These are phyloP conservation scores for Rhodophaea formosa DNA, from an alignment of 2,888 invertebrate species.

Conservation along the genomic window DNA sequence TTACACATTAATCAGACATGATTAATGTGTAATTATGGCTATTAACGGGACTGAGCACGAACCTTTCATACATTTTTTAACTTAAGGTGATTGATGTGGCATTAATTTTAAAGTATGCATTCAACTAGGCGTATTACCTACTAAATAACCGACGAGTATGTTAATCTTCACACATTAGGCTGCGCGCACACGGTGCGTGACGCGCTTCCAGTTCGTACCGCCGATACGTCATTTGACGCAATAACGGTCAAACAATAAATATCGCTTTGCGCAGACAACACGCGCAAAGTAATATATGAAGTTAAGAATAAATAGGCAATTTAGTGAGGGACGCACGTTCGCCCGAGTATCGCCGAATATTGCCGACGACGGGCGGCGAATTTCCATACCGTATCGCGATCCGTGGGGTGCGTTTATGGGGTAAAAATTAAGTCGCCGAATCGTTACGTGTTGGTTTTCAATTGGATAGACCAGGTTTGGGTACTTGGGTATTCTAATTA, in stretches of 20 bases:
- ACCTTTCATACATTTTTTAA: too few relatives aligned
- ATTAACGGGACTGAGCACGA: too few relatives aligned
- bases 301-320: conserved; percentile 82
- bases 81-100: too few relatives aligned
- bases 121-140: too few relatives aligned
- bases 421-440: conserved; percentile 77
- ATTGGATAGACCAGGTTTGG: conserved; percentile 51
- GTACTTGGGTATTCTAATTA: conserved; percentile 25
- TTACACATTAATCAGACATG: too few relatives aligned
- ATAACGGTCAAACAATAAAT: conserved; percentile 81
- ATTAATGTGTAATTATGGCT: too few relatives aligned
- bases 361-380: conserved; percentile 69
- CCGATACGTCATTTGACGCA: conserved; percentile 79
- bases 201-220: conserved; percentile 53
- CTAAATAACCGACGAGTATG: neutral
- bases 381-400: conserved; percentile 79
- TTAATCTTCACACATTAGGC: neutral
- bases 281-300: conserved; percentile 82
- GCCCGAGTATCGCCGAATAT: conserved; percentile 78
- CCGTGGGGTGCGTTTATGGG: conserved; percentile 78
- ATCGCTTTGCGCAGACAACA: conserved; percentile 81
- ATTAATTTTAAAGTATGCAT: too few relatives aligned
- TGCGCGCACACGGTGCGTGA: conserved; percentile 45
- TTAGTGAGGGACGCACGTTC: conserved; percentile 77
- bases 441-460: conserved; percentile 65